phyloP scores from a whole-genome alignment of 2,888 invertebrate genomes.

The Ectobius pallidus region DNA sequence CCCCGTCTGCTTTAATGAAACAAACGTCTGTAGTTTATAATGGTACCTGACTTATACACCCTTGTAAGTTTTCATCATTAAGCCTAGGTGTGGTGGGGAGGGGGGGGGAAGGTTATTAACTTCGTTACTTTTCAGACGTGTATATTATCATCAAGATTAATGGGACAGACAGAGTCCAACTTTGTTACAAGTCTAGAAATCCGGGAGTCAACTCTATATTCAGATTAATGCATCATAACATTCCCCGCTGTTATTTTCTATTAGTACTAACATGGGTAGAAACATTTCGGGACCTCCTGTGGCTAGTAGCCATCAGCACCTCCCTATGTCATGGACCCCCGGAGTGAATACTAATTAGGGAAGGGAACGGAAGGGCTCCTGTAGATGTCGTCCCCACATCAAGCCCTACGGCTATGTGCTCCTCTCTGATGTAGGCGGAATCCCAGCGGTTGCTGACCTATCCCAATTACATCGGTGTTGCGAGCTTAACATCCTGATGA shows the following conservation, averaged over 20 bases:
- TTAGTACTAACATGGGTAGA: conserved; percentile 13
- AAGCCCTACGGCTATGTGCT: neutral
- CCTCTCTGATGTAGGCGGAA: neutral
- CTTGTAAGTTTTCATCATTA: too few relatives aligned
- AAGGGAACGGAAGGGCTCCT: neutral
- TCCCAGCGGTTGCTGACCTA: neutral
- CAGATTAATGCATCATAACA: neutral
- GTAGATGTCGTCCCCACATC: neutral
- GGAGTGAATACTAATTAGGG: neutral
- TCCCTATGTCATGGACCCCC: neutral
- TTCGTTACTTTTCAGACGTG: too few relatives aligned
- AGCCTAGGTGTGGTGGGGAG: too few relatives aligned
- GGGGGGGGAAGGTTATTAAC: too few relatives aligned
- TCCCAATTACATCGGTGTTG: neutral
- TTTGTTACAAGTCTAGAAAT: too few relatives aligned
- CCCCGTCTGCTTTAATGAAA: too few relatives aligned
- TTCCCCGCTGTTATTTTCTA: conserved; percentile 21
- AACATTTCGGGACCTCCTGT: conserved; percentile 10
- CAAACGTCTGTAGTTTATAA: too few relatives aligned
- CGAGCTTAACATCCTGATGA: neutral
- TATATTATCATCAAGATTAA: too few relatives aligned
- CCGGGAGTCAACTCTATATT: neutral
- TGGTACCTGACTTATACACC: too few relatives aligned
- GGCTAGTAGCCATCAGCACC: conserved; percentile 6
- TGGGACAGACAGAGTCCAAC: too few relatives aligned